These are phyloP conservation scores for Hedychridium roseum DNA, from an alignment of 2,888 invertebrate genomes.

Conservation along the genomic window DNA sequence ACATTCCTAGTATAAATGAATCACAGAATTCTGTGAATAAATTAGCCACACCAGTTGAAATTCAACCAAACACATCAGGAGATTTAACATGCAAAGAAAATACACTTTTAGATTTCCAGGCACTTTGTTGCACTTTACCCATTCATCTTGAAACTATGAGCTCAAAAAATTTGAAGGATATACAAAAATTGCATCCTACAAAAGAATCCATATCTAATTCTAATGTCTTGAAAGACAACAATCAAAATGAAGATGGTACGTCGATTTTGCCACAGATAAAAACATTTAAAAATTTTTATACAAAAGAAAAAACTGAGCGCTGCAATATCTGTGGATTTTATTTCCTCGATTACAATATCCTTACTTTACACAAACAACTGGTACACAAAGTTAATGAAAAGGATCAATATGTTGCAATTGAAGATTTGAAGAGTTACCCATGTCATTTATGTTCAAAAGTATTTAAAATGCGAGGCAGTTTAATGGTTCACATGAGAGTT, in stretches of 20 bases:
- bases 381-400: slow-evolving; percentile 65
- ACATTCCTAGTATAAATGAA: too few species aligned
- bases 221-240: not conserved
- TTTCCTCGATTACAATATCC: slow-evolving; percentile 75
- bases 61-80: too few species aligned
- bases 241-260: too few species aligned
- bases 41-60: too few species aligned
- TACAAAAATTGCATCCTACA: not conserved
- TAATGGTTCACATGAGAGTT: slow-evolving; percentile 83
- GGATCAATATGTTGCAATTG: slow-evolving; percentile 41
- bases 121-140: too few species aligned
- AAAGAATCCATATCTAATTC: not conserved
- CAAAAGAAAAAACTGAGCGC: slow-evolving; percentile 61
- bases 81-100: slow-evolving; percentile 9
- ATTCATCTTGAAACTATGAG: not conserved
- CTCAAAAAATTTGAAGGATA: not conserved
- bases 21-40: too few species aligned
- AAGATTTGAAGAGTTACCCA: slow-evolving; percentile 67
- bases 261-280: slow-evolving; percentile 32
- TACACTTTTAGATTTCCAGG: slow-evolving; percentile 10
- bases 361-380: slow-evolving; percentile 78
- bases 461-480: slow-evolving; percentile 83
- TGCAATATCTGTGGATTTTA: slow-evolving; percentile 79
- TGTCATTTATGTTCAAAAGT: slow-evolving; percentile 82
- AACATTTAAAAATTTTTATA: slow-evolving; percentile 39